Base-by-base conservation (phyloP, 1,140 invertebrate genomes). In the Limonius californicus region DNA sequence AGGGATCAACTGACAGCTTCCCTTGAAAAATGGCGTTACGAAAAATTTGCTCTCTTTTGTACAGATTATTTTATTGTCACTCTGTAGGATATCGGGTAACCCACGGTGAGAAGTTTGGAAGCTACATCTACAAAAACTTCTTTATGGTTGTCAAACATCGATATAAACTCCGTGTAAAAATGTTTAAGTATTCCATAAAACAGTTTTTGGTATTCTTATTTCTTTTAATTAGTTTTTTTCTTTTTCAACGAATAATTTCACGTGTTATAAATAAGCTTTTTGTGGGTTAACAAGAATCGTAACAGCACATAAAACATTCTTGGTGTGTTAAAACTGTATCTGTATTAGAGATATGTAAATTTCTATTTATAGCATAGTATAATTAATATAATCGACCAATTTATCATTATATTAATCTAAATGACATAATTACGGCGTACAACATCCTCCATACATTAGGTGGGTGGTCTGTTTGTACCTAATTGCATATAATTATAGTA, bases 301-400 rank as follows among this genome's bases (percentile, higher is more conserved):
- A n/a, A 32, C 27, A 32, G 4, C 27, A 32, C 27, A 32, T n/a
- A 27, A 27, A 27, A 27, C 23, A 4, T 27, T 27, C 23, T 27
- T 3, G 3, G 9, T 27, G 23, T 27, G 7, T 11, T 6, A 39
- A 39, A 39, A 39, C 11, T 1, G n/a, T 39, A 39, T 39, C 35
- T 14, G 35, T 39, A 39, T 39, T 39, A 12, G 35, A 39, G 18
- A 18, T 54, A 54, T 54, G 53, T 21, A 54, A 54, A 54, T 54
- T 54, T 54, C 53, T 21, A 54, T 21, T 54, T 54, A 54, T 30
- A 21, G 15, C 53, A 1, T 1, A 7, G 47, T 54, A 9, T 12
- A 54, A 54, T 54, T 54, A 54, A 54, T 54, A 20, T 54, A 54
- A 54, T 54, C 21, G 7, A 21, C 18, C 18, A 54, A 54, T 54